A percentile compares a stretch with the other conserved stretches of the same genome.
Conservation (phyloP, 2,888 invertebrate genomes). For the Erpobdella octoculata region DNA sequence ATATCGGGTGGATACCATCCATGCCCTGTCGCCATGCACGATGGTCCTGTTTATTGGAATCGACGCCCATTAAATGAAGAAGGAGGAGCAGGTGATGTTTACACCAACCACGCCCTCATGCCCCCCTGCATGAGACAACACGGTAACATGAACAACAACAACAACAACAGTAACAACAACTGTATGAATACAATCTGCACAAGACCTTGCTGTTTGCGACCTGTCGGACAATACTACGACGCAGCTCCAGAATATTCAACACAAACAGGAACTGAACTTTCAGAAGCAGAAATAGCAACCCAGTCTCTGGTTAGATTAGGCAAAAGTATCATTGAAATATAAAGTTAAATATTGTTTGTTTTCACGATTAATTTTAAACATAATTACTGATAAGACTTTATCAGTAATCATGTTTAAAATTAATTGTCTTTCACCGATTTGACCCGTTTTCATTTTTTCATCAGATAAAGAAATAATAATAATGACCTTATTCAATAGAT, state of each 20-base stretch:
- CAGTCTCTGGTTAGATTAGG: constrained; percentile 9
- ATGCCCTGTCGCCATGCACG: background rate
- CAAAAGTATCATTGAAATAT: background rate
- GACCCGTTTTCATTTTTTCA: background rate
- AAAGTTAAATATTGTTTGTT: background rate
- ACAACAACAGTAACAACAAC: constrained; percentile 19
- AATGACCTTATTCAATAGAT: background rate
- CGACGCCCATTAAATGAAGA: constrained; percentile 1
- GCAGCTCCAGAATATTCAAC: background rate
- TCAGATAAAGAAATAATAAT: background rate
- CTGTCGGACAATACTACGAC: background rate
- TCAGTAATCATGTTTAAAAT: background rate
- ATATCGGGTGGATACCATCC: background rate
- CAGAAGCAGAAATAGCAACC: constrained; percentile 8
- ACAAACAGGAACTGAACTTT: background rate
- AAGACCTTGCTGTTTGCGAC: background rate
- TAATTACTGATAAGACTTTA: too few species aligned
- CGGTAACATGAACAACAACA: constrained; percentile 21
- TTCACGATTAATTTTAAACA: background rate
- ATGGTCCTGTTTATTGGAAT: background rate
- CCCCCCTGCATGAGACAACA: constrained; percentile 6
- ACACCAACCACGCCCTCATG: background rate
- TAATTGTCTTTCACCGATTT: background rate
- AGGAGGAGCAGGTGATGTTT: background rate
- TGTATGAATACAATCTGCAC: background rate